Percentiles rank a stretch among this genome's conserved stretches.
Evolutionary conservation across 2,113 vertebrate species (phyloP).

Genomic region (Centrocercus urophasianus): DNA sequence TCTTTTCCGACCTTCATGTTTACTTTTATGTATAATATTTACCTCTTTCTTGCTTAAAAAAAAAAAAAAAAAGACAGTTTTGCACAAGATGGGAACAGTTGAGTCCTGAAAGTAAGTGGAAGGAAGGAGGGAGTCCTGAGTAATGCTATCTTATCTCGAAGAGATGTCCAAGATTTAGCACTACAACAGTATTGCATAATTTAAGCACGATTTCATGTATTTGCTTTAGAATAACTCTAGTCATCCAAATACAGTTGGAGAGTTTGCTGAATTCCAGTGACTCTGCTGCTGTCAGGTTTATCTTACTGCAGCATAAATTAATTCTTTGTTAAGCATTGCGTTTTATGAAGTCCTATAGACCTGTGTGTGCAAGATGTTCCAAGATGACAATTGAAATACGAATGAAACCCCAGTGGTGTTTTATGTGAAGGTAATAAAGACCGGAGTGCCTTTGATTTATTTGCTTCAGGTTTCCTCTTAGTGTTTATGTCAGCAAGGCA

Average conservation of each 20-base stretch:
- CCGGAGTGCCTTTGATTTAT: neutral
- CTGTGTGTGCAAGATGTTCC: neutral
- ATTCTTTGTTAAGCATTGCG: neutral
- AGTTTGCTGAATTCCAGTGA: neutral
- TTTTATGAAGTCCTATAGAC: accelerated
- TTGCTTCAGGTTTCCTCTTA: neutral
- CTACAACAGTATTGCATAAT: neutral
- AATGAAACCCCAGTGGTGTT: neutral
- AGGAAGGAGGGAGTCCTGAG: neutral
- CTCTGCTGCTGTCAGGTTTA: neutral
- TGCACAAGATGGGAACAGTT: too few relatives aligned
- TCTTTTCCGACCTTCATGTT: neutral
- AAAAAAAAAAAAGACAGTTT: too few relatives aligned
- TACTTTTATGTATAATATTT: neutral
- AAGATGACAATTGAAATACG: neutral
- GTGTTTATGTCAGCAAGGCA: neutral
- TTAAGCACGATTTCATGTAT: neutral
- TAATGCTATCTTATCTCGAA: neutral
- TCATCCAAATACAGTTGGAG: neutral
- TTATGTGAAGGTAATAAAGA: neutral
- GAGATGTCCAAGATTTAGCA: neutral
- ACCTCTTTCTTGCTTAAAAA: neutral
- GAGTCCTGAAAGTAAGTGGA: too few relatives aligned
- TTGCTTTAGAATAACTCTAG: neutral
- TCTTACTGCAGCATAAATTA: neutral